A percentile compares a stretch with the other conserved stretches of the same genome.
Evolutionary conservation across 1,140 invertebrate species (phyloP).

Genomic region (Zaprionus lachaisei): DNA sequence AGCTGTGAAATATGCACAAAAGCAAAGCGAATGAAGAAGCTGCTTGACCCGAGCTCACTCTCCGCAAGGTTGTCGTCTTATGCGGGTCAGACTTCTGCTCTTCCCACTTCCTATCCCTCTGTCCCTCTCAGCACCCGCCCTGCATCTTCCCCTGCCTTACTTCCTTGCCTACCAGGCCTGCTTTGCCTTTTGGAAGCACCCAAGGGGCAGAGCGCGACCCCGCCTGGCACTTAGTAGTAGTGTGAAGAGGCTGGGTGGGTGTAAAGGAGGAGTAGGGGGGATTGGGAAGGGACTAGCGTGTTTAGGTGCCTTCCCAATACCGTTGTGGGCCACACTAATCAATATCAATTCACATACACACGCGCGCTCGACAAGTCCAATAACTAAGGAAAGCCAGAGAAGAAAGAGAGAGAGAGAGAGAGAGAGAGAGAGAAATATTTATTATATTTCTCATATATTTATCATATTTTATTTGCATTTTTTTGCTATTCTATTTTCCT

Average conservation of each 20-base stretch:
- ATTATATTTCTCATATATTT: background rate
- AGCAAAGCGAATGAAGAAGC: constrained; percentile 23
- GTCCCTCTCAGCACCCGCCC: background rate
- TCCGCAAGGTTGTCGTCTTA: background rate
- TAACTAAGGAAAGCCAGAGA: background rate
- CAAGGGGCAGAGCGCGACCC: background rate
- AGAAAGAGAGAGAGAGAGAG: background rate
- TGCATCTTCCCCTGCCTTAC: background rate
- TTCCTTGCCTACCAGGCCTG: background rate
- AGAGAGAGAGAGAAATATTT: background rate
- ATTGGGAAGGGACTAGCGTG: background rate
- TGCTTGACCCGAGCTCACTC: constrained; percentile 33
- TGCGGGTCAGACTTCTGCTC: constrained; percentile 17
- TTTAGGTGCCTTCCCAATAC: background rate
- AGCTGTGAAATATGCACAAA: constrained; percentile 14
- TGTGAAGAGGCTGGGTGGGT: background rate
- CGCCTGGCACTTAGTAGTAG: constrained; percentile 1
- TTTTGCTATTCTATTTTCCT: constrained; percentile 40
- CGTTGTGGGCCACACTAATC: constrained; percentile 25
- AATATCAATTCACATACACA: constrained; percentile 69
- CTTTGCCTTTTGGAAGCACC: background rate
- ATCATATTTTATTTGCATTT: constrained; percentile 29
- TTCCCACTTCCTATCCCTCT: background rate
- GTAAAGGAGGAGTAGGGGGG: background rate
- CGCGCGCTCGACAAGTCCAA: background rate